phyloP scores from a whole-genome alignment of 2,797 vertebrate species.

The Nothura maculosa region DNA sequence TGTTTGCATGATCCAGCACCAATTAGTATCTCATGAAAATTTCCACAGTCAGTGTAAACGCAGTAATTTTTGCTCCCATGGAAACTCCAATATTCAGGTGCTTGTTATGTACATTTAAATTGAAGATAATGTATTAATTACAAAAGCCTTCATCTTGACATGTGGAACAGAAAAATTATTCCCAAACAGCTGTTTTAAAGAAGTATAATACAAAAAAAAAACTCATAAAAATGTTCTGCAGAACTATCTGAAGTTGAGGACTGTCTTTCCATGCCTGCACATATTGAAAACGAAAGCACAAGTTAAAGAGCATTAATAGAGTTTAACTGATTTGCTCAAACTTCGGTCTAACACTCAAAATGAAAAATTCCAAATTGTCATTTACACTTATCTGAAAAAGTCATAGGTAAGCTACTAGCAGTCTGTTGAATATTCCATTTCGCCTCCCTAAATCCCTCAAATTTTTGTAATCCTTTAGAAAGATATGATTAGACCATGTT shows the following conservation, averaged over 20 bases:
- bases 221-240: background rate
- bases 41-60: background rate
- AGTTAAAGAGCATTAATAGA: background rate
- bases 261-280: background rate
- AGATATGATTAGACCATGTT: background rate
- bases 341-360: background rate
- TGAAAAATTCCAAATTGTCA: background rate
- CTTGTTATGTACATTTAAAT: background rate
- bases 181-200: background rate
- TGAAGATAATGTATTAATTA: background rate
- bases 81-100: background rate
- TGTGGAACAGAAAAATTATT: background rate
- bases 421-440: background rate
- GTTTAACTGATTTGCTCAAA: background rate
- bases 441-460: too few relatives aligned
- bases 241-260: background rate
- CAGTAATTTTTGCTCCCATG: background rate
- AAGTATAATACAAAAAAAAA: background rate
- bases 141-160: background rate
- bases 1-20: background rate
- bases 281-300: background rate
- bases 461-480: background rate
- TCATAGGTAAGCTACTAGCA: background rate
- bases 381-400: background rate
- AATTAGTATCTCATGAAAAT: background rate